Percentiles rank a stretch among this genome's conserved stretches.
Conservation (phyloP, 2,888 invertebrate genomes). For the Falcaria lacertinaria region DNA sequence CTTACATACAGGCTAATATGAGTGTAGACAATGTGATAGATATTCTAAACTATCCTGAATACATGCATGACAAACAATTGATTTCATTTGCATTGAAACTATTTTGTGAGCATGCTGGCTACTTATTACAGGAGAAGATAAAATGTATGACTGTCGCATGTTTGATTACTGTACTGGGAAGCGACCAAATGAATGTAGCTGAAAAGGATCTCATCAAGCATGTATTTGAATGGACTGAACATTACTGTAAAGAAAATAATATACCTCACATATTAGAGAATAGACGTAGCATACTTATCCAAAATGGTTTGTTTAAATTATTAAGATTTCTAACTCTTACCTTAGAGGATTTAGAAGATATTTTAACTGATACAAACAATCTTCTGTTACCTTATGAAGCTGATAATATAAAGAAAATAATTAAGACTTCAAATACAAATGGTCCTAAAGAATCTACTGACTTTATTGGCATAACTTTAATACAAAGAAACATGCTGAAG, state of each 20-base stretch:
- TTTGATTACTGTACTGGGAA: constrained; percentile 69
- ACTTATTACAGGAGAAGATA: constrained; percentile 71
- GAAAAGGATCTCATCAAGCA: constrained; percentile 76
- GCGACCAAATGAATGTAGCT: constrained; percentile 69
- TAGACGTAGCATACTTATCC: constrained; percentile 58
- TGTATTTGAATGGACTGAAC: constrained; percentile 76
- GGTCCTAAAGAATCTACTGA: constrained; percentile 21
- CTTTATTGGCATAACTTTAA: constrained; percentile 16
- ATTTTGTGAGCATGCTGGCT: constrained; percentile 76
- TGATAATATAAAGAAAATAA: constrained; percentile 32
- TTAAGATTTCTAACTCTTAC: constrained; percentile 64
- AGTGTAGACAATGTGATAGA: constrained; percentile 79
- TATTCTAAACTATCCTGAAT: constrained; percentile 81
- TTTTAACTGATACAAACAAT: constrained; percentile 46
- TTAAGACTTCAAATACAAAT: constrained; percentile 22
- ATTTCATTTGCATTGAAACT: constrained; percentile 75
- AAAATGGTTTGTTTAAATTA: constrained; percentile 60
- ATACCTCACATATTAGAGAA: constrained; percentile 57
- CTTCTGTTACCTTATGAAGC: constrained; percentile 51
- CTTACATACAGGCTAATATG: constrained; percentile 75
- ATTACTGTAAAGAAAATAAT: constrained; percentile 69
- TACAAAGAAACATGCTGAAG: constrained; percentile 48
- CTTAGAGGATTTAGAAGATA: constrained; percentile 57
- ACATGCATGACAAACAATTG: constrained; percentile 76
- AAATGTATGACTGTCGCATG: constrained; percentile 70